Evolutionary conservation across 1,140 invertebrate species (phyloP), one percentile per base, ranked within the genome.

Genomic region (Drosophila nasuta): DNA sequence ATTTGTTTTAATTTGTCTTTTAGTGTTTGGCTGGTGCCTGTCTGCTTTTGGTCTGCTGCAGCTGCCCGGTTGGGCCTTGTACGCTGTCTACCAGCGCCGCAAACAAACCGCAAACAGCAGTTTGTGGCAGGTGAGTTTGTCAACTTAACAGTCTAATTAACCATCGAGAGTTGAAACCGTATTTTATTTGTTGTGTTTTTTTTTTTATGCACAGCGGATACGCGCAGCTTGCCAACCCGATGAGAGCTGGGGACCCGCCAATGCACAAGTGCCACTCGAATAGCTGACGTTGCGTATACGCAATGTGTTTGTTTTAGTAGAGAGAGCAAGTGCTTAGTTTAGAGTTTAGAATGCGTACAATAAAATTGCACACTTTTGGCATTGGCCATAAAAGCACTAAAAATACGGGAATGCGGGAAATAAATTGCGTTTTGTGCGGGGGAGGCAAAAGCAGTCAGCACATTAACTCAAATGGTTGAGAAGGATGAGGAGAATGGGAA

Each of bases 1-100:
- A 10, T 10, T 6, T 33, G 7, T 38, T 38, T 38, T 5, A 38
- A 38, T 10, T 10, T 3, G 1, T 38, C 8, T 38, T 71, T 5
- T 46, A 88, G 75, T 77, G 80, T 91, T 79, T 72, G 94, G 94
- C 77, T 87, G 92, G 81, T 76, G 93, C 87, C 62, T 94, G 93
- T 93, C 93, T 10, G 91, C 79, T 1, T 76, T 94, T 69, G 93
- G 93, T 6, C 72, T 94, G 5, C 3, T 93, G 13, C 93, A 94
- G 71, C 56, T 94, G 13, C 94, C 94, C 15, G 81, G 93, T 25
- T 94, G 93, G 93, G 93, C 90, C 11, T 8, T 82, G 28, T 92
- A 91, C 64, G 75, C 74, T 35, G 20, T 79, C 64, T 79, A 69
- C 33, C 79, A 82, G 43, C 66, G 85, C 28, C 77, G 75, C 28